Conservation (phyloP, 2,888 invertebrate species). For the Parascotia fuliginaria region DNA sequence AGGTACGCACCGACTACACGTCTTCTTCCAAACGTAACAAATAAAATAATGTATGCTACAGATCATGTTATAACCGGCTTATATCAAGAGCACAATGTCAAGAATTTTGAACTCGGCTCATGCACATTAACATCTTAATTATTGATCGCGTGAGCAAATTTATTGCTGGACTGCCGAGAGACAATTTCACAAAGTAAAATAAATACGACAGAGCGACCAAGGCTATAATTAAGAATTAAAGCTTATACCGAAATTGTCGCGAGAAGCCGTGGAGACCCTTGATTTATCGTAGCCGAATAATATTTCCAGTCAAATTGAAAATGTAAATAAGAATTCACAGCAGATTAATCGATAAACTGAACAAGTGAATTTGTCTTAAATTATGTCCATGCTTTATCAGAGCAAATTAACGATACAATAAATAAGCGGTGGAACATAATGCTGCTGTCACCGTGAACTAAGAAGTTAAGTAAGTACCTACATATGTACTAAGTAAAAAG, state of each 20-base stretch:
- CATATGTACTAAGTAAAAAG: no score
- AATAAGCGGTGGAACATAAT: neutral
- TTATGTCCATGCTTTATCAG: conserved; percentile 32
- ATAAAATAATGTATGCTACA: no score
- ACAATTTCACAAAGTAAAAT: conserved; percentile 74
- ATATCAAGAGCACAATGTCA: conserved; percentile 24
- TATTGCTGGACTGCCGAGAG: conserved; percentile 56
- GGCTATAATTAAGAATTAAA: conserved; percentile 81
- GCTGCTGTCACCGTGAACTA: neutral
- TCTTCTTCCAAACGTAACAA: no score
- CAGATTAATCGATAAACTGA: conserved; percentile 62
- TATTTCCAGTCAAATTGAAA: conserved; percentile 72
- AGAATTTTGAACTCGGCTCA: conserved; percentile 33
- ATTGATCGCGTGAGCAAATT: conserved; percentile 68
- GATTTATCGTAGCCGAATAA: conserved; percentile 71
- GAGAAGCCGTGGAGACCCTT: conserved; percentile 58
- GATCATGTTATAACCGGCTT: conserved; percentile 21
- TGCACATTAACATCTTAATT: conserved; percentile 66
- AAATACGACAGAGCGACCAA: conserved; percentile 68
- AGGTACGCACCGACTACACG: no score
- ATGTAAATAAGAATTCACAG: conserved; percentile 62
- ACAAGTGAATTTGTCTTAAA: conserved; percentile 48
- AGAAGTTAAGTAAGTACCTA: neutral
- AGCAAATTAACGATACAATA: conserved; percentile 34
- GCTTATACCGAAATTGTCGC: conserved; percentile 73